phyloP scores from a whole-genome alignment of 1,140 invertebrate genomes.

The Drosophila willistoni region DNA sequence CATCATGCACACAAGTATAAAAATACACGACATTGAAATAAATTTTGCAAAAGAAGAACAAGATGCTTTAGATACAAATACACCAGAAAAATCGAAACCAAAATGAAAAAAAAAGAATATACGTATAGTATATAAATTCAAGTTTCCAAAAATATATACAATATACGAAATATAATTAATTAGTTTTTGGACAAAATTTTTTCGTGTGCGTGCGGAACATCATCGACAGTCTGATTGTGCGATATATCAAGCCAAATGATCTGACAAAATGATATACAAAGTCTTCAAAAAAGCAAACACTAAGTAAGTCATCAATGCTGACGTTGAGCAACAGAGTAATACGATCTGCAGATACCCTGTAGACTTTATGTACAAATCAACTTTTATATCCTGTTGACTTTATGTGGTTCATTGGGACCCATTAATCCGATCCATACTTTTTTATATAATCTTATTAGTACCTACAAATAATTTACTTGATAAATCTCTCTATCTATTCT shows the following conservation, averaged over 20 bases:
- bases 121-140: neutral
- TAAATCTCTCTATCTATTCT: no score
- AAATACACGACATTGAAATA: conserved; percentile 76
- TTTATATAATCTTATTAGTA: no score
- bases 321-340: neutral
- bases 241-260: conserved; percentile 33
- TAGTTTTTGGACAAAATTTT: conserved; percentile 69
- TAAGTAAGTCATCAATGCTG: neutral
- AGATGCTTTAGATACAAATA: conserved; percentile 1
- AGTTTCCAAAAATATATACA: conserved; percentile 61
- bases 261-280: conserved; percentile 10
- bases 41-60: conserved; percentile 48
- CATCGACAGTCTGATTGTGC: conserved; percentile 51
- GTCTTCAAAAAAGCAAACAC: neutral
- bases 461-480: no score
- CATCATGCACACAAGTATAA: conserved; percentile 27
- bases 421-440: no score
- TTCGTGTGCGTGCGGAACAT: conserved; percentile 30
- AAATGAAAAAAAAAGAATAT: conserved; percentile 14
- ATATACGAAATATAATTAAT: conserved; percentile 64
- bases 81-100: conserved; percentile 20
- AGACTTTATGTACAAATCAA: no score
- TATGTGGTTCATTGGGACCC: no score
- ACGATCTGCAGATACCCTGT: neutral
- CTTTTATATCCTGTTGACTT: no score